These are phyloP conservation scores for Stegostoma tigrinum DNA, from an alignment of 2,113 vertebrate genomes.

Conservation along the genomic window DNA sequence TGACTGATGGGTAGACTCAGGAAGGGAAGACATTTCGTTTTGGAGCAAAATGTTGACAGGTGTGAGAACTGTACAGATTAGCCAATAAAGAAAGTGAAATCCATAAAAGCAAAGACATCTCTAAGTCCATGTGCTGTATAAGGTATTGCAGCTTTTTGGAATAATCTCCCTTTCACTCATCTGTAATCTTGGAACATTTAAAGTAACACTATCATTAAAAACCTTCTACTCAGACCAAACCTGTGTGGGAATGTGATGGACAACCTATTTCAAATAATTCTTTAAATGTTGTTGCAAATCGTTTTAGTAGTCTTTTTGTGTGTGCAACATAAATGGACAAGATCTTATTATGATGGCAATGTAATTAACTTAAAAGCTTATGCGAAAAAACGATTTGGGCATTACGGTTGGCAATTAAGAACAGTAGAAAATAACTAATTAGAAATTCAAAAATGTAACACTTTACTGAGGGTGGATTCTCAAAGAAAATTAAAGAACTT, in stretches of 20 bases:
- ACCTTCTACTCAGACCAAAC: background rate
- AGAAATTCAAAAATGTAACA: background rate
- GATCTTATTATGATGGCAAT: background rate
- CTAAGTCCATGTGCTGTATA: background rate
- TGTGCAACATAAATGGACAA: background rate
- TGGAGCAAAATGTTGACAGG: background rate
- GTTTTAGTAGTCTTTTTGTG: background rate
- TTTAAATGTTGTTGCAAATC: background rate
- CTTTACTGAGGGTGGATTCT: background rate
- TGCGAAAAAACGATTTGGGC: background rate
- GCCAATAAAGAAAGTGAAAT: background rate
- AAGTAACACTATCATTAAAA: constrained; percentile 15
- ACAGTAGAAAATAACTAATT: background rate
- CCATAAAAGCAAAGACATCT: background rate
- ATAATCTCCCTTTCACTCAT: background rate
- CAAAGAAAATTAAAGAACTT: background rate
- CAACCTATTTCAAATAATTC: background rate
- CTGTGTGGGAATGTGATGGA: background rate
- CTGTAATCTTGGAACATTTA: background rate
- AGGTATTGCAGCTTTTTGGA: constrained; percentile 6
- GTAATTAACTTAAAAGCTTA: background rate
- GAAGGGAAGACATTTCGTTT: background rate
- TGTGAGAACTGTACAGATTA: background rate
- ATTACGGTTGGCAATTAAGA: background rate
- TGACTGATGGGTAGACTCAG: background rate